Base-by-base conservation (phyloP, 2,113 vertebrate species). In the Pseudopodoces humilis region DNA sequence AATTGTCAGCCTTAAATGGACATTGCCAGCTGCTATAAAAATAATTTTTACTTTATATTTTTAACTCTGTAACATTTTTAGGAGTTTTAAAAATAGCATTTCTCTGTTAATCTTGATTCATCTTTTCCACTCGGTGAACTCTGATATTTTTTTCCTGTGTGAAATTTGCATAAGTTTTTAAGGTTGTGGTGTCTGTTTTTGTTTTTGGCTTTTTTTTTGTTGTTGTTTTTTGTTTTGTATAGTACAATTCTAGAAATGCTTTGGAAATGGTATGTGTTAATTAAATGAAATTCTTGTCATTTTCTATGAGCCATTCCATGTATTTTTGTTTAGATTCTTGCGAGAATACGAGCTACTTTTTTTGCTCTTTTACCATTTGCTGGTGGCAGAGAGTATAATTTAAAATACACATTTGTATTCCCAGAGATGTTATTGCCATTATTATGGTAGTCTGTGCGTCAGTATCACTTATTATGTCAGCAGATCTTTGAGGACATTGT, bases 1-100 rank as follows among this genome's bases (percentile, higher is more conserved):
- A 90, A 63, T 23, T 62, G 90, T 90, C 79, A 93, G 60, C 90
- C 94, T 96, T 97, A 96, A 90, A 97, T 86, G 95, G 94, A 90
- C 86, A 95, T 94, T 92, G 64, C 44, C 28, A 76, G 58, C 39
- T 88, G 60, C 76, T 78, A 17, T 65, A 92, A 94, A 88, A 94
- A 97, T 74, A 88, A 31, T 31, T 83, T 83, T 65, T 55, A 27
- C 20, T 68, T 77, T 71, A 16, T 86, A 85, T 88, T 95, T 96
- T 94, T 83, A 92, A 64, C 85, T 83, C 72, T 33, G 35, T 43
- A 90, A 64, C 60, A 88, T 94, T 95, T 93, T 92, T 93, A 72
- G 15, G 31, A 18, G 18, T 46, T 65, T 93, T 90, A 94, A 96
- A 97, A 95, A 93, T 95, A 96, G n/a, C 15, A 3, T 83, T 84